Evolutionary conservation across 2,797 vertebrate genomes (phyloP), one percentile per base, ranked within the genome.

Genomic region (Mormyrus hasselquistii): DNA sequence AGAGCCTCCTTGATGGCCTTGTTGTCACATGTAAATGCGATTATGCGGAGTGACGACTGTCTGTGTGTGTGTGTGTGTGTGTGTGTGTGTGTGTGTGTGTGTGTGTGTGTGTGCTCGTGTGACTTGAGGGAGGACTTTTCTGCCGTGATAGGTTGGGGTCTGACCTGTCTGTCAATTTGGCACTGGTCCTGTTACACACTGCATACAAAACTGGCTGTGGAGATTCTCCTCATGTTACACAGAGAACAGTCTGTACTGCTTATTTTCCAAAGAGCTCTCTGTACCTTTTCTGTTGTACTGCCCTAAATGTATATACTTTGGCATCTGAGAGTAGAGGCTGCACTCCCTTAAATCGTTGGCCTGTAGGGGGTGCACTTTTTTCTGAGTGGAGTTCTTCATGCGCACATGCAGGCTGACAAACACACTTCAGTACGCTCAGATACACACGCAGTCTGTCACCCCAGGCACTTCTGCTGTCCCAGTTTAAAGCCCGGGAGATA

Each of bases 371-470:
- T 2, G 41, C n/a, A 9, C 41, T 47, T n/a, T 16, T 41, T 49
- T n/a, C 73, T 41, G 73, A 44, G 41, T 49, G 19, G 19, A 65
- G 34, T 22, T 55, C 19, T 16, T 57, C 86, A 87, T n/a, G 25
- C n/a, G 22, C 14, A 12, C 92, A 91, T 89, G 91, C 91, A 90
- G 90, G 87, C 84, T 86, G 82, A 88, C 83, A 86, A 69, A 83
- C 83, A 82, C 41, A 7, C 89, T 90, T 91, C 90, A 12, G 88
- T 91, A 38, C 59, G 4, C 65, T 89, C 73, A 19, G 38, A 76
- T 38, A 41, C 73, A 79, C 73, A 44, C 0, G 73, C 38, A 79
- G 38, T 79, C 73, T 79, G 73, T 79, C 38, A 79, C 38, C 3
- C n/a, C 34, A 50, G 87, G 44, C 25, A 22, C n/a, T 49, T 69